Evolutionary conservation across 2,113 vertebrate species (phyloP), one percentile per base, ranked within the genome.

Genomic region (Erinaceus europaeus): DNA sequence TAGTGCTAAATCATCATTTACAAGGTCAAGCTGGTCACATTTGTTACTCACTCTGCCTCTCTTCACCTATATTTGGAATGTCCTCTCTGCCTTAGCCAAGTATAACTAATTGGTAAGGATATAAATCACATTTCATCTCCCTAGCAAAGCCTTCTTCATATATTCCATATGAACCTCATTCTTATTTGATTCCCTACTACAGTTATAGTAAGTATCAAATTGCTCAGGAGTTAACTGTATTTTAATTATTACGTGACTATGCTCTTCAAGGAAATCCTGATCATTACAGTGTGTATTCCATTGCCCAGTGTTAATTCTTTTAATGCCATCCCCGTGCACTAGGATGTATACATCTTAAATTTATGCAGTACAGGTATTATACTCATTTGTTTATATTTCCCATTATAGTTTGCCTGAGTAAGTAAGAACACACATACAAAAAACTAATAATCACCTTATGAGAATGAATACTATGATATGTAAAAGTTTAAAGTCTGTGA

Each of bases 401-500:
- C 59, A 78, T 44, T 62, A 81, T 3, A 65, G 46, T 79, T 68
- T 91, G 73, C 32, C 81, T 86, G 9, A 23, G 10, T 14, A 84
- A 44, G 20, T 57, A 80, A 91, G 50, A 88, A 86, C 2, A 32
- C n/a, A 27, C 44, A 91, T n/a, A 74, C 75, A 94, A 93, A 90
- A 75, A 77, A 12, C 71, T 69, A 84, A 17, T 40, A 17, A 77
- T 18, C 40, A 75, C 65, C 64, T 81, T 83, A 46, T 9, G 85
- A 69, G 15, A 86, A 55, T 36, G n/a, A 77, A 50, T 38, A 83
- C 21, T 86, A 2, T n/a, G 14, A 69, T 57, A 18, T 71, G 1
- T 1, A 77, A 88, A 93, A 87, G 5, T 61, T 59, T n/a, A 71
- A 71, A 67, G 65, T 81, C 9, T 55, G 59, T 34, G 67, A 75